Conservation (phyloP, 2,888 invertebrate genomes). For the Megamerina dolium region DNA sequence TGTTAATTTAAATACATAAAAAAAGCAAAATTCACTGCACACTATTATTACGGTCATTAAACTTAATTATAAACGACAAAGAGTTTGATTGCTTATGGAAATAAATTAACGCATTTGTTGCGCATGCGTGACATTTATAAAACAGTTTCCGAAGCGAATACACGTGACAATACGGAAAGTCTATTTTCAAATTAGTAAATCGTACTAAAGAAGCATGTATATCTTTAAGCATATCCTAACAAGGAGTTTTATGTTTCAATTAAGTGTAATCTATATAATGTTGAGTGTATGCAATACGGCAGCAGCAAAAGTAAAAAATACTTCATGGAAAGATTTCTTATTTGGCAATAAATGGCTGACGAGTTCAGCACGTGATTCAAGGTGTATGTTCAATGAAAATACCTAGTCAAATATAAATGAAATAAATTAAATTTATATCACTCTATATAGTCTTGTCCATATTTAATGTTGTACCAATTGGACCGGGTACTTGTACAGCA, state of each 20-base stretch:
- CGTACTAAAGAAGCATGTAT: too few relatives aligned
- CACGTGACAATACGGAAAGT: too few relatives aligned
- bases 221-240: too few relatives aligned
- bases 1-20: too few relatives aligned
- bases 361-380: slow-evolving; percentile 27
- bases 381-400: too few relatives aligned
- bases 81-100: slow-evolving; percentile 15
- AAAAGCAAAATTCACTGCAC: too few relatives aligned
- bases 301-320: slow-evolving; percentile 17
- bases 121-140: slow-evolving; percentile 28
- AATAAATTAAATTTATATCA: not conserved
- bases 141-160: slow-evolving; percentile 19
- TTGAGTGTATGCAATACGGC: too few relatives aligned
- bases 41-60: slow-evolving; percentile 43
- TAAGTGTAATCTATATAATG: too few relatives aligned
- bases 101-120: slow-evolving; percentile 32
- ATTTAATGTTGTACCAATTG: slow-evolving; percentile 73
- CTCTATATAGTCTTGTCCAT: slow-evolving; percentile 64
- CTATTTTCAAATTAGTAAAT: too few relatives aligned
- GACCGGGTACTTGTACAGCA: slow-evolving; percentile 68
- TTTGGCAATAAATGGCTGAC: slow-evolving; percentile 39
- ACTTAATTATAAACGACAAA: slow-evolving; percentile 23
- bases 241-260: too few relatives aligned
- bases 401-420: not conserved
- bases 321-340: slow-evolving; percentile 42